Evolutionary conservation across 2,888 invertebrate species (phyloP).

Genomic region (Cataglyphis livida): DNA sequence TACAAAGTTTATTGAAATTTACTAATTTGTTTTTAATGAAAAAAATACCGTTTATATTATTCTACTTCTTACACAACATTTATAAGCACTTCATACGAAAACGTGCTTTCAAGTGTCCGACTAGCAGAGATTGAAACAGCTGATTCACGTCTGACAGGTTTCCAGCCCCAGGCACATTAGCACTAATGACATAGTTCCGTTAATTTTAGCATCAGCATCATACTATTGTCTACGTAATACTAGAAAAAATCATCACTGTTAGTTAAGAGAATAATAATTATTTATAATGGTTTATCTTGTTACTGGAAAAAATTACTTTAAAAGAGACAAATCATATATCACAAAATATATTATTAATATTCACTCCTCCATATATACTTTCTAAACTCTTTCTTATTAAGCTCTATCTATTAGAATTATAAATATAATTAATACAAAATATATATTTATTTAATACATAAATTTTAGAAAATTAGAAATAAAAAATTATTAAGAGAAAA

Average conservation of each 20-base stretch:
- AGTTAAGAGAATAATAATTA: neutral
- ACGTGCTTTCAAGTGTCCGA: neutral
- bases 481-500: neutral
- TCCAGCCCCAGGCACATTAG: constrained; percentile 8
- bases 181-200: constrained; percentile 53
- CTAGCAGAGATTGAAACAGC: constrained; percentile 48
- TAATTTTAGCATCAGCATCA: constrained; percentile 20
- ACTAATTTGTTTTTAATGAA: neutral
- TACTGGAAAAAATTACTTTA: neutral
- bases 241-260: neutral
- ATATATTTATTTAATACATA: neutral
- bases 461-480: neutral
- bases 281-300: neutral
- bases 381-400: neutral
- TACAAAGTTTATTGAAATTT: neutral
- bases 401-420: neutral
- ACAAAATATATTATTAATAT: neutral
- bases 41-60: neutral
- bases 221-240: neutral
- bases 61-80: neutral
- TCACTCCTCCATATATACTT: neutral
- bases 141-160: constrained; percentile 46
- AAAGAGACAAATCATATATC: neutral
- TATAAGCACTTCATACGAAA: neutral
- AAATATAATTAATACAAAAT: neutral